Evolutionary conservation across 1,140 invertebrate species (phyloP).

Genomic region (Philopotamus ludificatus): DNA sequence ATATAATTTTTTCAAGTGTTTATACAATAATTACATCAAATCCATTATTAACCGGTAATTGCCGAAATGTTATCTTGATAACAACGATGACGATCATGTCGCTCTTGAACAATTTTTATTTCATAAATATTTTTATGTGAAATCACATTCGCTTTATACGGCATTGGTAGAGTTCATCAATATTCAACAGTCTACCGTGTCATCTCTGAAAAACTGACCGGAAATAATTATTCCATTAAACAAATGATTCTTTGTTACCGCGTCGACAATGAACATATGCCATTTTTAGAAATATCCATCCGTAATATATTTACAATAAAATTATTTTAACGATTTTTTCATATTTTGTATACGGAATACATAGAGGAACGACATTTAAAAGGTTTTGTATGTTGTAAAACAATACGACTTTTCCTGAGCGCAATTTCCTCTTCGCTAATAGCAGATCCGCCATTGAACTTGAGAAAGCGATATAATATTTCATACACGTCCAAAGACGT

Average conservation of each 20-base stretch:
- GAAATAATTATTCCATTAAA: not conserved
- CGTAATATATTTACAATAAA: too few species aligned
- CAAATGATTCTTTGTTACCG: not conserved
- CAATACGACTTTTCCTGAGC: not conserved
- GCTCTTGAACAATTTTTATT: too few species aligned
- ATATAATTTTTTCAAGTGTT: too few species aligned
- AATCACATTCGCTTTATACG: not conserved
- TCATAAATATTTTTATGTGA: too few species aligned
- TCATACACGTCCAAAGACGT: not conserved
- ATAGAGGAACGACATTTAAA: too few species aligned
- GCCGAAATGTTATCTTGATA: too few species aligned
- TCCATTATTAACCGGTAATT: too few species aligned
- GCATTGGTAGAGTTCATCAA: conserved; percentile 14
- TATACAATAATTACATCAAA: too few species aligned
- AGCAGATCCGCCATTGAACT: conserved; percentile 13
- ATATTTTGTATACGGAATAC: too few species aligned
- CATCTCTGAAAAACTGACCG: conserved; percentile 2
- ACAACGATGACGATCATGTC: too few species aligned
- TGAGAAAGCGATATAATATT: conserved; percentile 14
- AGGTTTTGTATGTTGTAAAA: not conserved
- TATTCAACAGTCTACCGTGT: conserved; percentile 12
- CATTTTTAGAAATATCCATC: too few species aligned
- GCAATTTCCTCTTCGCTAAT: not conserved
- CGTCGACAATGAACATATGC: not conserved
- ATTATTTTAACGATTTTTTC: too few species aligned